Base-by-base conservation (phyloP, 2,113 vertebrate species). In the Artemisiospiza belli region DNA sequence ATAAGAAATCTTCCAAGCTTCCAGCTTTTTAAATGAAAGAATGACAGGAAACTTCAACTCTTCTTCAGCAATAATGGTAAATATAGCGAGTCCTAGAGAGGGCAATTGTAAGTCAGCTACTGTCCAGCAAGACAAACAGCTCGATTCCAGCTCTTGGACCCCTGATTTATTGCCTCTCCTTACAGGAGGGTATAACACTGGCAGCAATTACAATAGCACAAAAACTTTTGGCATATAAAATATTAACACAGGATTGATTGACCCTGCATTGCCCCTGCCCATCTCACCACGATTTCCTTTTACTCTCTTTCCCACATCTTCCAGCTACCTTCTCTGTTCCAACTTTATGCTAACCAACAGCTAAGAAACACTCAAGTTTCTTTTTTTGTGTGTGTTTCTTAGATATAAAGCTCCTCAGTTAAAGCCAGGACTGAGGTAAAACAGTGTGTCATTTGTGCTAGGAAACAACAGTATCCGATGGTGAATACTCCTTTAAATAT, bases 401-500 rank as follows among this genome's bases (percentile, higher is more conserved):
- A 96, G 95, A 97, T 97, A 96, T 84, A 89, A 96, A 96, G 90
- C 95, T 96, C 98, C 98, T 98, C 98, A 98, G 98, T 97, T 98
- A 98, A 97, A 98, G 98, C 98, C 97, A 94, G 11, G 90, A 98
- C 98, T 97, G 98, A 99, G 98, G 98, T 98, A 98, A 98, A 98
- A 98, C 98, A 98, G 98, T 98, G 96, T 98, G 97, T 98, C 97
- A 98, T 97, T 99, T 99, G 99, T 99, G 99, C 99, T 98, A 98
- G 98, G 98, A 98, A 98, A 98, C 95, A 98, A 98, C 95, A 90
- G 96, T 94, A 96, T 96, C 95, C 97, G 49, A 93, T 92, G 87
- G 85, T 55, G 95, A 97, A 97, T 98, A 87, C 95, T 96, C 94
- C 89, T 97, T 98, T 95, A 68, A 86, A 92, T 77, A 96, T 90